Percentiles rank a stretch among this genome's conserved stretches.
Evolutionary conservation across 2,113 vertebrate genomes (phyloP).

Genomic region (Elephas maximus): DNA sequence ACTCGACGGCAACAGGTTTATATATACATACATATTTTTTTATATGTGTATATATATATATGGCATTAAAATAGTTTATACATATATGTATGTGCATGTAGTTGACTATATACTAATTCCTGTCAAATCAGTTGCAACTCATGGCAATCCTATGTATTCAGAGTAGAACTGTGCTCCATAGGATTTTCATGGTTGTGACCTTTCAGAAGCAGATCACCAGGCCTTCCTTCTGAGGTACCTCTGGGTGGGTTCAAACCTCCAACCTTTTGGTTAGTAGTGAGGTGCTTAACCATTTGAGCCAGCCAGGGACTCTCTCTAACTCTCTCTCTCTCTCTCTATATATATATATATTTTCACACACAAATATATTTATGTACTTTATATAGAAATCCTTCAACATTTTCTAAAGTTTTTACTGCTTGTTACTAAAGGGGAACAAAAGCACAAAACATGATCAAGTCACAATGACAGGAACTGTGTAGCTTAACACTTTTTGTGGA

Average conservation of each 20-base stretch:
- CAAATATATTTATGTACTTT: background rate
- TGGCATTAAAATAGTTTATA: no score
- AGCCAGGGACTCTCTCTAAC: no score
- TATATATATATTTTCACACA: background rate
- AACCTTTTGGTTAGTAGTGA: background rate
- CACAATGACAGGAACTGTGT: background rate
- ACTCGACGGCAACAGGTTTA: no score
- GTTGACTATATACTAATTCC: background rate
- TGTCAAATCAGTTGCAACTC: background rate
- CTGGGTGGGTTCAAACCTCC: background rate
- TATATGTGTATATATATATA: background rate
- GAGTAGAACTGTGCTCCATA: background rate
- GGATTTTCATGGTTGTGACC: background rate
- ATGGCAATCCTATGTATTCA: background rate
- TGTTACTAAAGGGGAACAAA: slow-evolving; percentile 7
- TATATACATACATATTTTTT: background rate
- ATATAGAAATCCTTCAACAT: slow-evolving; percentile 2
- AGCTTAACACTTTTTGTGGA: background rate
- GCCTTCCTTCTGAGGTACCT: background rate
- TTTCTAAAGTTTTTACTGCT: background rate
- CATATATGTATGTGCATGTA: background rate
- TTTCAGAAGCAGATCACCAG: background rate
- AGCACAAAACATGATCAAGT: slow-evolving; percentile 10
- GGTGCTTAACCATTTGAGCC: background rate
- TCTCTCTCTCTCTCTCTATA: no score